A percentile compares a stretch with the other conserved stretches of the same genome.
phyloP scores from a whole-genome alignment of 2,113 vertebrate species.

The Python bivittatus region DNA sequence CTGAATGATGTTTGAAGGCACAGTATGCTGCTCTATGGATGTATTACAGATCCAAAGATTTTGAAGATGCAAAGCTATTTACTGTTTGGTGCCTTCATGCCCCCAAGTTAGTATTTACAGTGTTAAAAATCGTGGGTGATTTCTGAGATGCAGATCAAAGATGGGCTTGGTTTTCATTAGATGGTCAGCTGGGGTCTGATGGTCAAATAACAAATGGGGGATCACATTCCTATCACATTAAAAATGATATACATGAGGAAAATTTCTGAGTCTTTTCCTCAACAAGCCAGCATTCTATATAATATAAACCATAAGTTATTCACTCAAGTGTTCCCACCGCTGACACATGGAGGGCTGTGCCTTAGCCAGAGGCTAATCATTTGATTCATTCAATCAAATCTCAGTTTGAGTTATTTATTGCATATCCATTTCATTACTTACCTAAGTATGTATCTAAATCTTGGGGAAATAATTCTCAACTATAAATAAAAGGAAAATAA shows the following conservation, averaged over 20 bases:
- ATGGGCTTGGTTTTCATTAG: not conserved
- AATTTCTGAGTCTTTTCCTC: not conserved
- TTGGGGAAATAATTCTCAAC: not conserved
- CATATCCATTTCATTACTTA: not conserved
- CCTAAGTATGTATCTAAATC: not conserved
- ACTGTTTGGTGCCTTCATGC: not conserved
- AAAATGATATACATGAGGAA: not conserved
- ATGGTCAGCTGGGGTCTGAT: not conserved
- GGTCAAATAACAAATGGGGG: not conserved
- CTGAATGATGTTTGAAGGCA: not conserved
- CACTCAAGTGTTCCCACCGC: not conserved
- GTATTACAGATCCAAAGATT: not conserved
- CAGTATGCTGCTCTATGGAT: not conserved
- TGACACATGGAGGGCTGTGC: not conserved
- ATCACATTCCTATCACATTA: not conserved
- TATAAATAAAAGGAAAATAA: conserved; percentile 18
- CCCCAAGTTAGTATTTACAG: not conserved
- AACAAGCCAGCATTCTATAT: not conserved
- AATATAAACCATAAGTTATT: not conserved
- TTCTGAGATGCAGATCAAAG: not conserved
- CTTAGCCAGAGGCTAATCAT: not conserved
- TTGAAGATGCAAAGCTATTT: not conserved
- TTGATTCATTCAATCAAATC: not conserved
- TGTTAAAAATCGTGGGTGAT: not conserved
- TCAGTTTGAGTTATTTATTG: not conserved